Base-by-base conservation (phyloP, 2,888 invertebrate species). In the Reticulitermes lucifugus region DNA sequence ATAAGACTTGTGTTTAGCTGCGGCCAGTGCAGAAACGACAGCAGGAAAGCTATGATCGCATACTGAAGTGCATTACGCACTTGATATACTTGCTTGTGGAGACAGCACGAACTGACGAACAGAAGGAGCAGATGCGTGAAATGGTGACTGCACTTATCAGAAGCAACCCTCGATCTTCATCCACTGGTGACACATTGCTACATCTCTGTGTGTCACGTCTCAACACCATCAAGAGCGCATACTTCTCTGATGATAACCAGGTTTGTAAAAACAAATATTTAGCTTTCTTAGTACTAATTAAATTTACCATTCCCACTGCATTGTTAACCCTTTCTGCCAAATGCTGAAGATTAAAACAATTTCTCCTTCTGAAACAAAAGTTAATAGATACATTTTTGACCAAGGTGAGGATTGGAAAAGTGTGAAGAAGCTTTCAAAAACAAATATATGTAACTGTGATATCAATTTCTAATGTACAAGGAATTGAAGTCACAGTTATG, bases 181-280 rank as follows among this genome's bases (percentile, higher is more conserved):
- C 92, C 89, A 93, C 94, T 85, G 22, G 95, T 86, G 96, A 97
- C 90, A 94, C 96, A n/a, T 92, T 98, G 87, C 93, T 98, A 86
- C 98, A 98, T 92, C 93, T 98, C 87, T 95, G 96, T 89, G 96
- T 96, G 85, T 96, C 95, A 73, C 94, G 94, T 87, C 92, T 95
- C 87, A 96, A 96, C 91, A 95, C 95, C 22, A 94, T 97, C 88
- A 94, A 94, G 89, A 95, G 96, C 89, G 94, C 94, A 88, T 95
- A 96, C 91, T 95, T 96, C 90, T 93, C 93, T 86, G 95, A 95
- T 88, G 95, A 95, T 89, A 93, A 92, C 89, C 92, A 92, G 89
- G 92, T 92, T 88, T 90, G 90, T 89, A 91, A 25, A 10, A 25
- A 65, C 25, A 35, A 35, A 18, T 12, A 4, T 65, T 25, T 25